A percentile compares a stretch with the other conserved stretches of the same genome.
Evolutionary conservation across 2,113 vertebrate genomes (phyloP).

Genomic region (Gasterosteus nipponicus): DNA sequence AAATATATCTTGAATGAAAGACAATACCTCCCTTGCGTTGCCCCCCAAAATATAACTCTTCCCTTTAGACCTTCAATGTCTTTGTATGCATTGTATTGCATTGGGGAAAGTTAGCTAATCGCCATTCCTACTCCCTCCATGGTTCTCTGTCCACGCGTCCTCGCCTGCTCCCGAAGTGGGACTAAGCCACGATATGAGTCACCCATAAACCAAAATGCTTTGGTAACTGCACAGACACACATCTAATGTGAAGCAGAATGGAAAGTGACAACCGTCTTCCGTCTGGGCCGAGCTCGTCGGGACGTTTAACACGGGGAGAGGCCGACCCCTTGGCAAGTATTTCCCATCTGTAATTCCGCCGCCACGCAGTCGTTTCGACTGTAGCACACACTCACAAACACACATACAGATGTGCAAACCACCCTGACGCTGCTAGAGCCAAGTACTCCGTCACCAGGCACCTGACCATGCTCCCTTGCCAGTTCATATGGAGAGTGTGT

Average conservation of each 20-base stretch:
- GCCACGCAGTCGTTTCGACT: not conserved
- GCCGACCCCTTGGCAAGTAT: slow-evolving; percentile 40
- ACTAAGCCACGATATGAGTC: slow-evolving; percentile 64
- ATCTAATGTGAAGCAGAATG: slow-evolving; percentile 44
- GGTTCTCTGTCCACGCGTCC: slow-evolving; percentile 14
- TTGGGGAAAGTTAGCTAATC: not conserved
- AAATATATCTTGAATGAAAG: not conserved
- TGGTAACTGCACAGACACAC: slow-evolving; percentile 46
- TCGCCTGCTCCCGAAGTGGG: slow-evolving; percentile 18
- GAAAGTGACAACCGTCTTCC: slow-evolving; percentile 72
- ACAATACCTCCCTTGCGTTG: not conserved
- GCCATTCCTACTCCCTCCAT: slow-evolving; percentile 12
- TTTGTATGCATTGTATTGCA: not conserved
- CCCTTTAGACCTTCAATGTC: not conserved
- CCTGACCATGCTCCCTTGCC: slow-evolving; percentile 26
- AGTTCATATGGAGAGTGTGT: slow-evolving; percentile 49
- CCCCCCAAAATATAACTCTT: not conserved
- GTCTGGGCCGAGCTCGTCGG: slow-evolving; percentile 59
- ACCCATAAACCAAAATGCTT: slow-evolving; percentile 54
- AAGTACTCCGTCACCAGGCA: slow-evolving; percentile 35
- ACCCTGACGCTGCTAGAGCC: slow-evolving; percentile 33
- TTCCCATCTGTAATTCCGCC: slow-evolving; percentile 43
- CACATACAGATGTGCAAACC: slow-evolving; percentile 22
- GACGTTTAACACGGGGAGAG: slow-evolving; percentile 48
- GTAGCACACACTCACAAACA: not conserved